A percentile compares a stretch with the other conserved stretches of the same genome.
phyloP scores from a whole-genome alignment of 2,888 invertebrate species.

The Heteropelma amictum region DNA sequence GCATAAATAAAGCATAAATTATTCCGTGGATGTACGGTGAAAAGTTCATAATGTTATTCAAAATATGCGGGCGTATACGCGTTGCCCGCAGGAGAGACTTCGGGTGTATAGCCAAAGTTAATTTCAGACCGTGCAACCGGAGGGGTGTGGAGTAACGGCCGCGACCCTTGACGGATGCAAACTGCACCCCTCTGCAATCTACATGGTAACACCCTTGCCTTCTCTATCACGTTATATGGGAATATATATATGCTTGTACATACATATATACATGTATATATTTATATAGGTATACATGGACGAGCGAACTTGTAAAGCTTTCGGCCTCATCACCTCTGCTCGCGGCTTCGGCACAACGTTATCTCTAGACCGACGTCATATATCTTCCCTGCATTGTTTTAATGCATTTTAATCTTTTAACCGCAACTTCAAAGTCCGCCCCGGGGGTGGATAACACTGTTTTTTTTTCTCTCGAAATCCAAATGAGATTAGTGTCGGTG shows the following conservation, averaged over 20 bases:
- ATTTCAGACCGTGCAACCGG: conserved; percentile 52
- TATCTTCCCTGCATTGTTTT: conserved; percentile 24
- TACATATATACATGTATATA: conserved; percentile 7
- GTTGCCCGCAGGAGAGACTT: conserved; percentile 35
- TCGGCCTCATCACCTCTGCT: conserved; percentile 40
- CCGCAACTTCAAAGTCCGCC: conserved; percentile 11
- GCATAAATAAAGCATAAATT: conserved; percentile 12
- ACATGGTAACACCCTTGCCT: conserved; percentile 47
- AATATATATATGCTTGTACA: too few relatives aligned
- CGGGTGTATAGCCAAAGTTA: conserved; percentile 50
- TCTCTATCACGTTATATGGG: conserved; percentile 12
- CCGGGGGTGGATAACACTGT: not conserved
- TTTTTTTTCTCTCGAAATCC: too few relatives aligned
- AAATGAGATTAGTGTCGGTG: too few relatives aligned
- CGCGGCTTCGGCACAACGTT: conserved; percentile 42
- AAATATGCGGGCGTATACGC: conserved; percentile 51
- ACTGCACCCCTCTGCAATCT: conserved; percentile 56
- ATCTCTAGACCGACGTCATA: not conserved
- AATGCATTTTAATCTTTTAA: conserved; percentile 49
- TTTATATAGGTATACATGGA: conserved; percentile 1
- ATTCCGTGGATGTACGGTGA: not conserved
- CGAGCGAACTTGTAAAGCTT: conserved; percentile 3
- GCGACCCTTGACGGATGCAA: conserved; percentile 55
- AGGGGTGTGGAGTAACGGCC: conserved; percentile 25
- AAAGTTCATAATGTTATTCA: conserved; percentile 52